phyloP scores from a whole-genome alignment of 1,140 invertebrate genomes.

The Belonocnema kinseyi region DNA sequence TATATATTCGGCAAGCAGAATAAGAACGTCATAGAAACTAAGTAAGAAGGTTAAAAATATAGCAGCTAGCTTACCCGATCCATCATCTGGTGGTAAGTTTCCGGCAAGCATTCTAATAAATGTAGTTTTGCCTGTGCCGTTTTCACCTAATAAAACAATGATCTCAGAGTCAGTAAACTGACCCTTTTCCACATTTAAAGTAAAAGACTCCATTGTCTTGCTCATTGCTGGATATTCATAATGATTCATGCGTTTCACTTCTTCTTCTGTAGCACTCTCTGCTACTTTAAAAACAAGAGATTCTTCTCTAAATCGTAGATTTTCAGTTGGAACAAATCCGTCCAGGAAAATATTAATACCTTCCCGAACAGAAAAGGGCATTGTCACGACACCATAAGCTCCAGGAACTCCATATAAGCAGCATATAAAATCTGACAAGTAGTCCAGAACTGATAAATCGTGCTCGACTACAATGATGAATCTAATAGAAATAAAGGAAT shows the following conservation, averaged over 20 bases:
- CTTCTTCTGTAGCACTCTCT: constrained; percentile 97
- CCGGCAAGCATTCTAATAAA: constrained; percentile 99
- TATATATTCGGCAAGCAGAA: too few relatives aligned
- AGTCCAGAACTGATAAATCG: constrained; percentile 99
- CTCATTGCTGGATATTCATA: constrained; percentile 96
- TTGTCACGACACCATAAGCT: constrained; percentile 99
- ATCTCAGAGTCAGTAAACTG: constrained; percentile 99
- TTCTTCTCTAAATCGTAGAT: constrained; percentile 97
- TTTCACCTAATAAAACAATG: constrained; percentile 98
- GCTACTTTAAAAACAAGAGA: constrained; percentile 98
- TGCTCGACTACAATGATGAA: constrained; percentile 99
- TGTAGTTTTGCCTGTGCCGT: constrained; percentile 99
- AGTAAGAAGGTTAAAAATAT: too few relatives aligned
- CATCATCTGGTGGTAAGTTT: constrained; percentile 93
- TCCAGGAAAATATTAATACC: constrained; percentile 99
- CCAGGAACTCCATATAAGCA: constrained; percentile 98
- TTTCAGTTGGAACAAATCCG: constrained; percentile 99
- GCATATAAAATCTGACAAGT: constrained; percentile 99
- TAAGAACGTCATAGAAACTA: too few relatives aligned
- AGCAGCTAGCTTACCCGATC: constrained; percentile 77
- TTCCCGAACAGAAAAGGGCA: constrained; percentile 99
- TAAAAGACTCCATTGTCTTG: constrained; percentile 91
- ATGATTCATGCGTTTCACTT: constrained; percentile 96
- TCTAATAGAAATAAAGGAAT: constrained; percentile 74
- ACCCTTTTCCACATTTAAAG: constrained; percentile 88